These are phyloP conservation scores for Rhipidura dahli DNA, from an alignment of 2,113 vertebrate species.

Conservation along the genomic window DNA sequence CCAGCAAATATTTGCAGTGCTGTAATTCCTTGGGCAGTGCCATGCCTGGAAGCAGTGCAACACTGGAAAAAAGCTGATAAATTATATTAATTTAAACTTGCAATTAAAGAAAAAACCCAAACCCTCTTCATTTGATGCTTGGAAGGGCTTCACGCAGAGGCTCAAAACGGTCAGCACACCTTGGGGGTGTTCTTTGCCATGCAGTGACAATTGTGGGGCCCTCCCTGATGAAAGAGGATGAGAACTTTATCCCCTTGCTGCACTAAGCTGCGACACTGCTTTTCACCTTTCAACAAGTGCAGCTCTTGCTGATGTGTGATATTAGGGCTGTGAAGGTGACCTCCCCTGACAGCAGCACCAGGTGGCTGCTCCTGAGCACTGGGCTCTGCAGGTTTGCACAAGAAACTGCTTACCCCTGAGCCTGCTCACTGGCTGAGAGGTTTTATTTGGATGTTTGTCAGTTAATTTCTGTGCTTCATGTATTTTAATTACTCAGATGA, in stretches of 20 bases:
- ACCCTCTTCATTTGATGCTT: background rate
- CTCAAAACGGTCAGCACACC: background rate
- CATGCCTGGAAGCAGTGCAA: background rate
- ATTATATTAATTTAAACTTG: background rate
- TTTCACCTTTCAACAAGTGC: background rate
- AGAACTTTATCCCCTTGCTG: background rate
- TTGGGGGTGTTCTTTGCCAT: background rate
- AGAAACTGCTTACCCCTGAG: background rate
- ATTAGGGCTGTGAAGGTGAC: background rate
- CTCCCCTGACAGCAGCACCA: background rate
- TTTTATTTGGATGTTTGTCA: conserved; percentile 10
- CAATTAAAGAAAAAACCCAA: background rate
- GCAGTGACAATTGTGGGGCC: background rate
- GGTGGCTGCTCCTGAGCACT: background rate
- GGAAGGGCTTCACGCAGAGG: background rate
- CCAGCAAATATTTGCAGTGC: conserved; percentile 16
- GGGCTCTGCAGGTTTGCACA: background rate
- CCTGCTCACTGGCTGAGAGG: background rate
- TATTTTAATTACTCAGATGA: background rate
- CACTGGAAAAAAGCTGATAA: background rate
- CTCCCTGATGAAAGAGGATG: background rate
- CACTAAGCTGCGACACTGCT: accelerated
- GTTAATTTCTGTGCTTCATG: background rate
- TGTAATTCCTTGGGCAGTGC: background rate
- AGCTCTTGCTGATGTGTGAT: background rate